Percentiles rank a stretch among this genome's conserved stretches.
These are phyloP conservation scores for Artibeus jamaicensis DNA, from an alignment of 2,797 vertebrate genomes.

Conservation along the genomic window DNA sequence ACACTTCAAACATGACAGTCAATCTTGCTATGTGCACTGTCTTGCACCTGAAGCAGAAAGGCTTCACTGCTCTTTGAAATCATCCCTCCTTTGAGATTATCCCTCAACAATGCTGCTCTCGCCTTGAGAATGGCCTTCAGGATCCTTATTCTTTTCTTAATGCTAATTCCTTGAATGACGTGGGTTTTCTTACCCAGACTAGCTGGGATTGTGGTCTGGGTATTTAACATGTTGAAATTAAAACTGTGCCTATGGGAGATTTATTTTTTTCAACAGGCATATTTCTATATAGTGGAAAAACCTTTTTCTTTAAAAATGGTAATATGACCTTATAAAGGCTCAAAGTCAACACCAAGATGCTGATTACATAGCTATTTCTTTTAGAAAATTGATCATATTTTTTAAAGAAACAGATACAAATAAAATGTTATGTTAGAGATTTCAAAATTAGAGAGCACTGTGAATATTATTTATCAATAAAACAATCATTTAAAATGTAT, in stretches of 20 bases:
- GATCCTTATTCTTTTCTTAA: not conserved
- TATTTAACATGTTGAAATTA: constrained; percentile 39
- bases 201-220: not conserved
- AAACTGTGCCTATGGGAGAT: constrained; percentile 15
- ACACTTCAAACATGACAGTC: not conserved
- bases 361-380: not conserved
- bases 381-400: constrained; percentile 4
- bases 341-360: constrained; percentile 8
- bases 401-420: not conserved
- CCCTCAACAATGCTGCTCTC: not conserved
- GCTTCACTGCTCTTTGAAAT: not conserved
- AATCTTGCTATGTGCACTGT: not conserved
- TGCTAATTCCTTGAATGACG: not conserved
- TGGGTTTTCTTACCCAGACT: not conserved
- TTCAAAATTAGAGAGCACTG: not conserved
- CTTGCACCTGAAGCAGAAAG: not conserved
- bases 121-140: not conserved
- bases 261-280: constrained; percentile 27
- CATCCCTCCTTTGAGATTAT: not conserved
- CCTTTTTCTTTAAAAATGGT: constrained; percentile 45
- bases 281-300: not conserved
- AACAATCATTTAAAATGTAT: not conserved
- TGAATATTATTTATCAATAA: not conserved
- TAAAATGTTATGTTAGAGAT: not conserved
- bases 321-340: not conserved